A percentile compares a stretch with the other conserved stretches of the same genome.
Evolutionary conservation across 2,113 vertebrate species (phyloP).

Genomic region (Rousettus leschenaultii): DNA sequence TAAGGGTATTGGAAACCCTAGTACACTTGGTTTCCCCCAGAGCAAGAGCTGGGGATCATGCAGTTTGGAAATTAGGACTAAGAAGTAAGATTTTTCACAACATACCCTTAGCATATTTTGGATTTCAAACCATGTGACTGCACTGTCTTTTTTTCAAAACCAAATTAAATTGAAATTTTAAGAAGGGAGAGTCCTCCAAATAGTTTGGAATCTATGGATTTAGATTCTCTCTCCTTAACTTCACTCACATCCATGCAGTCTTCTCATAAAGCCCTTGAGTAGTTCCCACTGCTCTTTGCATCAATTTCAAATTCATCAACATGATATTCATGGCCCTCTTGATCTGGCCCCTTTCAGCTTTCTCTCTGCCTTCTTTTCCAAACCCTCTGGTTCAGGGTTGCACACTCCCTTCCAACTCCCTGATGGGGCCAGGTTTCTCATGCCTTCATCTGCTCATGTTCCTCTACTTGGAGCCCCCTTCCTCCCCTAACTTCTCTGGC

Average conservation of each 20-base stretch:
- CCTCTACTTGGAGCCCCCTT: background rate
- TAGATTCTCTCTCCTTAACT: background rate
- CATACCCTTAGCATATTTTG: background rate
- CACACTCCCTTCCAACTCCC: background rate
- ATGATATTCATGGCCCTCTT: background rate
- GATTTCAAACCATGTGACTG: background rate
- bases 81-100: background rate
- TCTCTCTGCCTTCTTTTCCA: background rate
- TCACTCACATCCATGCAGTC: background rate
- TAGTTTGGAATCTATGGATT: background rate
- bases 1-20: background rate
- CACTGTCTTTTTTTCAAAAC: constrained; percentile 1
- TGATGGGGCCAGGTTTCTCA: background rate
- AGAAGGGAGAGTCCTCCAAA: background rate
- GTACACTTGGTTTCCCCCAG: background rate
- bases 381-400: background rate
- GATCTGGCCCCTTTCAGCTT: background rate
- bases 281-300: background rate
- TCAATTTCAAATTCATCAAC: background rate
- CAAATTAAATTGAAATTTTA: background rate
- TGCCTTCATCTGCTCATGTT: background rate
- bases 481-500: background rate
- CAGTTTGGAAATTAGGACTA: background rate
- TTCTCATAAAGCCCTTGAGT: background rate
- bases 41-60: background rate